Evolutionary conservation across 64 coral and sea anemone species (phyloP).

Genomic region (Dendronephthya gigantea): DNA sequence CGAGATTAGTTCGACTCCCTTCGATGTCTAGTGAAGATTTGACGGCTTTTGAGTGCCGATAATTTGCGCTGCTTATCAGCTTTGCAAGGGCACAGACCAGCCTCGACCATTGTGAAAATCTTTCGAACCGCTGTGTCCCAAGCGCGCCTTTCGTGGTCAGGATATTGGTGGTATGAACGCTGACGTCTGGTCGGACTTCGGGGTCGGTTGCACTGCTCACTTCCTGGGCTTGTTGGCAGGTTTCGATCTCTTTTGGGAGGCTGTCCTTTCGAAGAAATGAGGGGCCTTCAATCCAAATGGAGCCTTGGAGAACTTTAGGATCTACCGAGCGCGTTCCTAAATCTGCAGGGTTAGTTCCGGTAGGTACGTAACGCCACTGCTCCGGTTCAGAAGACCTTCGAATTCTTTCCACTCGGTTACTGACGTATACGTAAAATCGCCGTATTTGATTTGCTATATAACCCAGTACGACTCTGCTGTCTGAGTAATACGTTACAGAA

Average conservation of each 20-base stretch:
- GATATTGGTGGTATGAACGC: background rate
- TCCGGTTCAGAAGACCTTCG: background rate
- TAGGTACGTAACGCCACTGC: slow-evolving; percentile 31
- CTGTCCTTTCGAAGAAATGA: background rate
- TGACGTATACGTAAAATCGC: slow-evolving; percentile 41
- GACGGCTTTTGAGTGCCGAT: too few species aligned
- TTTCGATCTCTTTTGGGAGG: background rate
- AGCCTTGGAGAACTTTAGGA: background rate
- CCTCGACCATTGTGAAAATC: slow-evolving; percentile 14
- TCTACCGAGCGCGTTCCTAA: slow-evolving; percentile 9
- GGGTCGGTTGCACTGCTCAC: background rate
- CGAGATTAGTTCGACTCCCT: too few species aligned
- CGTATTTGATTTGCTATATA: slow-evolving; percentile 26
- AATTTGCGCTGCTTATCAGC: too few species aligned
- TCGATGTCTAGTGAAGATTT: too few species aligned
- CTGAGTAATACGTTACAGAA: background rate
- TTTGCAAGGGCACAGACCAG: background rate
- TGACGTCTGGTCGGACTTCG: slow-evolving; percentile 9
- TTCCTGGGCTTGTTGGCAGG: background rate
- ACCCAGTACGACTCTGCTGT: slow-evolving; percentile 29
- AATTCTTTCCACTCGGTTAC: slow-evolving; percentile 18
- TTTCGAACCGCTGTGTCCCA: background rate
- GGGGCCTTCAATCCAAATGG: slow-evolving; percentile 23
- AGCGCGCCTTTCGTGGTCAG: background rate
- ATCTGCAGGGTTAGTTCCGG: slow-evolving; percentile 26